These are phyloP conservation scores for Pectinophora gossypiella DNA, from an alignment of 1,140 invertebrate species.

Conservation along the genomic window DNA sequence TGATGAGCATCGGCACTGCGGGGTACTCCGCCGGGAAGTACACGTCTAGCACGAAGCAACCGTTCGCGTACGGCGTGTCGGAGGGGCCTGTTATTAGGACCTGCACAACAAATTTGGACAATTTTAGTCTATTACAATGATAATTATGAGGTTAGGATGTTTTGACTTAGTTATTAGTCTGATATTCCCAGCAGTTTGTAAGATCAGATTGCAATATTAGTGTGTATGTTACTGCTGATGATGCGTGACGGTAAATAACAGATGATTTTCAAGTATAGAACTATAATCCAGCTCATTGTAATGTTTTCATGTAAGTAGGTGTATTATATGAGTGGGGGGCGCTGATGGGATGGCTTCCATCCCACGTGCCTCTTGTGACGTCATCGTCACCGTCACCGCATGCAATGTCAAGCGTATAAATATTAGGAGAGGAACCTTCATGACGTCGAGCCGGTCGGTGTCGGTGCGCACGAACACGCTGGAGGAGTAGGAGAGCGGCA, in stretches of 20 bases:
- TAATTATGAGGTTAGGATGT: too few relatives aligned
- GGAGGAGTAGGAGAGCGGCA: slow-evolving; percentile 95
- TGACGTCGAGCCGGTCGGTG: slow-evolving; percentile 94
- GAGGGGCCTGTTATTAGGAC: slow-evolving; percentile 94
- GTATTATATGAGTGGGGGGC: too few relatives aligned
- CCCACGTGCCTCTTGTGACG: slow-evolving; percentile 93
- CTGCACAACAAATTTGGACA: too few relatives aligned
- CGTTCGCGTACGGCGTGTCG: slow-evolving; percentile 93
- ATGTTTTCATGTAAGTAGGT: too few relatives aligned
- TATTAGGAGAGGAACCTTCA: slow-evolving; percentile 92
- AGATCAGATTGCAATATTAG: too few relatives aligned
- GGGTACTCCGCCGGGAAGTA: slow-evolving; percentile 94
- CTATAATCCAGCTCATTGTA: too few relatives aligned
- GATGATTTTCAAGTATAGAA: too few relatives aligned
- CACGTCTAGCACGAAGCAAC: slow-evolving; percentile 94
- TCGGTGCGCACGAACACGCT: slow-evolving; percentile 97
- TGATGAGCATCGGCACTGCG: slow-evolving; percentile 88
- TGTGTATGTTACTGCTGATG: too few relatives aligned
- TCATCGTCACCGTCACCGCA: slow-evolving; percentile 78
- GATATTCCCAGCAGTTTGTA: too few relatives aligned
- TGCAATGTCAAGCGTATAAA: background rate
- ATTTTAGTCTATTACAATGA: too few relatives aligned
- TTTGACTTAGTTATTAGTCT: too few relatives aligned
- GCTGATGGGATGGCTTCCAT: slow-evolving; percentile 91
- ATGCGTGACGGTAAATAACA: too few relatives aligned